Percentiles rank a stretch among this genome's conserved stretches.
These are phyloP conservation scores for Enteromius fasciolatus DNA, from an alignment of 2,797 vertebrate species.

Conservation along the genomic window DNA sequence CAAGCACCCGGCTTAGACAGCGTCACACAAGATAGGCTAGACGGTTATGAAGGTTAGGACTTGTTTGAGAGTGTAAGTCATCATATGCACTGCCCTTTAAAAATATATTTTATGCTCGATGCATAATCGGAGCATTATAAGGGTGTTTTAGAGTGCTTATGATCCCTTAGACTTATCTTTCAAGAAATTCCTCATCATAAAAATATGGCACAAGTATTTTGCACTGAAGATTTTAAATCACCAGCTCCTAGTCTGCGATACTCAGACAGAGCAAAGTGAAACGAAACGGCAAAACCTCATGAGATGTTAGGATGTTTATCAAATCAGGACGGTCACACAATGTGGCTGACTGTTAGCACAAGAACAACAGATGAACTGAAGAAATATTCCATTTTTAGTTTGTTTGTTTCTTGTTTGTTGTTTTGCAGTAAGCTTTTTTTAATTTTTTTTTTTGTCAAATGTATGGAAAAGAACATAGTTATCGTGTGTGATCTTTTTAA, in stretches of 20 bases:
- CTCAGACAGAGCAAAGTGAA: slow-evolving; percentile 57
- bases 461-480: slow-evolving; percentile 92
- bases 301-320: slow-evolving; percentile 50
- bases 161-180: slow-evolving; percentile 41
- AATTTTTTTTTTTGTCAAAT: slow-evolving; percentile 73
- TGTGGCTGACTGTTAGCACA: slow-evolving; percentile 50
- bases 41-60: slow-evolving; percentile 52
- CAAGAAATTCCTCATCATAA: slow-evolving; percentile 50
- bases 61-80: slow-evolving; percentile 51
- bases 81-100: slow-evolving; percentile 41
- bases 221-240: slow-evolving; percentile 79
- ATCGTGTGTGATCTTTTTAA: slow-evolving; percentile 96
- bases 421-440: slow-evolving; percentile 75
- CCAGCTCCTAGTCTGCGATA: slow-evolving; percentile 77
- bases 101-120: slow-evolving; percentile 6
- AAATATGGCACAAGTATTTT: slow-evolving; percentile 73
- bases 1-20: slow-evolving; percentile 31
- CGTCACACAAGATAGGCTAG: slow-evolving; percentile 43
- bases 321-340: slow-evolving; percentile 37
- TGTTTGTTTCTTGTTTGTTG: slow-evolving; percentile 52
- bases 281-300: slow-evolving; percentile 60
- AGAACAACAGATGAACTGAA: slow-evolving; percentile 52
- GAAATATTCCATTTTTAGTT: slow-evolving; percentile 59
- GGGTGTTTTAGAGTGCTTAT: slow-evolving; percentile 40
- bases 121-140: slow-evolving; percentile 31